Evolutionary conservation across 2,888 invertebrate species (phyloP).

Genomic region (Ormyrus thymus): DNA sequence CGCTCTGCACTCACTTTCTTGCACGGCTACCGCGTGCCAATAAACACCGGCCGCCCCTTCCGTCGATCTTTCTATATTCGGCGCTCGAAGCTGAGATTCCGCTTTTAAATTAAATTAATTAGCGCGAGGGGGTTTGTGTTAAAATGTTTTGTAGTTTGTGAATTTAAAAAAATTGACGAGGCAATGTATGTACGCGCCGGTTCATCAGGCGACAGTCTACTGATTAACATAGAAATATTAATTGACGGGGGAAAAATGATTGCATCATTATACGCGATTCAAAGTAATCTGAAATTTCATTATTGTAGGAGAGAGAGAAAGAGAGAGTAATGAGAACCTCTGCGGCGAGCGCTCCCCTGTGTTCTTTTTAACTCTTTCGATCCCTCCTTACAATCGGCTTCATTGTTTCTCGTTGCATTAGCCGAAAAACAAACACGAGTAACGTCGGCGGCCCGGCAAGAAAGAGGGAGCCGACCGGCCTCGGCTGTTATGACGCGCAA

Average conservation of each 20-base stretch:
- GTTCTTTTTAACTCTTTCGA: neutral
- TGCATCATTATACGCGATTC: constrained; percentile 2
- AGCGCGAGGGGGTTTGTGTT: too few species aligned
- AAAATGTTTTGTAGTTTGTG: neutral
- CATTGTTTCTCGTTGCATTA: constrained; percentile 64
- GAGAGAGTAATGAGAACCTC: constrained; percentile 45
- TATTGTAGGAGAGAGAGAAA: neutral
- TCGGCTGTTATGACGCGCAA: constrained; percentile 61
- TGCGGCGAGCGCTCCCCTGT: constrained; percentile 41
- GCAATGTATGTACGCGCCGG: neutral
- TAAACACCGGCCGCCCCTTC: constrained; percentile 41
- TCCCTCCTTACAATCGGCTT: constrained; percentile 59
- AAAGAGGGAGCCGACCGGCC: constrained; percentile 40
- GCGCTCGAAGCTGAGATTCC: too few species aligned
- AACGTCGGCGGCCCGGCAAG: constrained; percentile 35
- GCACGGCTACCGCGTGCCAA: constrained; percentile 47
- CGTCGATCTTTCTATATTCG: neutral
- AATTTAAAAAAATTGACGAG: neutral
- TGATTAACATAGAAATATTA: neutral
- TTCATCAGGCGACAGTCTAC: neutral
- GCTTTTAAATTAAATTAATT: too few species aligned
- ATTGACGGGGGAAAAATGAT: neutral
- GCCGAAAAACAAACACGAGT: constrained; percentile 59
- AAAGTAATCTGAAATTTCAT: neutral
- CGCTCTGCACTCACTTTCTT: constrained; percentile 24